phyloP scores from a whole-genome alignment of 2,797 vertebrate genomes.

The Garrulus glandarius region DNA sequence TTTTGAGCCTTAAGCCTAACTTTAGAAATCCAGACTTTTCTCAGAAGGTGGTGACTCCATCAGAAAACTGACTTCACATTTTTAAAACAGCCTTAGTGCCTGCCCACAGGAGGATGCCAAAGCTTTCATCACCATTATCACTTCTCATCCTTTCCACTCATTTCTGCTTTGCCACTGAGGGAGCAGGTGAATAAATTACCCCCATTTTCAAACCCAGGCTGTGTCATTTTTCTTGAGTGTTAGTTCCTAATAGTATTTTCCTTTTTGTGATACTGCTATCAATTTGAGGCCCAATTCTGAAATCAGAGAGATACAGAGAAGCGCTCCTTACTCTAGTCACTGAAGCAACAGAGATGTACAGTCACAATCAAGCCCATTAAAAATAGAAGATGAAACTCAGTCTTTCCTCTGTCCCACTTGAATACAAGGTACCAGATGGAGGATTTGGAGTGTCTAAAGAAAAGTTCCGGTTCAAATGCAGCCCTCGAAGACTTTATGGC shows the following conservation, averaged over 20 bases:
- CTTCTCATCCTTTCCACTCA: background rate
- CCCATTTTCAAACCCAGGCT: background rate
- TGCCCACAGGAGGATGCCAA: background rate
- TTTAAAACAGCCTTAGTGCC: background rate
- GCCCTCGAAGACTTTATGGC: background rate
- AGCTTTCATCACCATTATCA: background rate
- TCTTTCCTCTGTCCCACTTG: background rate
- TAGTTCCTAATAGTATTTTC: background rate
- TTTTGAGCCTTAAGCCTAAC: background rate
- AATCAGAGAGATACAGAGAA: background rate
- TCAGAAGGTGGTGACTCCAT: background rate
- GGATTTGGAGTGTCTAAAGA: background rate
- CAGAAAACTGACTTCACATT: background rate
- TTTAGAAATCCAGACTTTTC: background rate
- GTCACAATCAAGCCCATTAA: background rate
- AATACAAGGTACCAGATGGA: background rate
- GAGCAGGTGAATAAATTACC: background rate
- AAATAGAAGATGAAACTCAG: background rate
- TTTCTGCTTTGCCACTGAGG: background rate
- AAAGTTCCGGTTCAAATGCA: background rate
- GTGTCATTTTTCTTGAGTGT: background rate
- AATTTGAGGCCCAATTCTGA: background rate
- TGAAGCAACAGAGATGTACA: background rate
- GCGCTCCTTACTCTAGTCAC: background rate
- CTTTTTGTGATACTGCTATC: background rate